A percentile compares a stretch with the other conserved stretches of the same genome.
These are phyloP conservation scores for Zeus faber DNA, from an alignment of 2,113 vertebrate species.

Conservation along the genomic window DNA sequence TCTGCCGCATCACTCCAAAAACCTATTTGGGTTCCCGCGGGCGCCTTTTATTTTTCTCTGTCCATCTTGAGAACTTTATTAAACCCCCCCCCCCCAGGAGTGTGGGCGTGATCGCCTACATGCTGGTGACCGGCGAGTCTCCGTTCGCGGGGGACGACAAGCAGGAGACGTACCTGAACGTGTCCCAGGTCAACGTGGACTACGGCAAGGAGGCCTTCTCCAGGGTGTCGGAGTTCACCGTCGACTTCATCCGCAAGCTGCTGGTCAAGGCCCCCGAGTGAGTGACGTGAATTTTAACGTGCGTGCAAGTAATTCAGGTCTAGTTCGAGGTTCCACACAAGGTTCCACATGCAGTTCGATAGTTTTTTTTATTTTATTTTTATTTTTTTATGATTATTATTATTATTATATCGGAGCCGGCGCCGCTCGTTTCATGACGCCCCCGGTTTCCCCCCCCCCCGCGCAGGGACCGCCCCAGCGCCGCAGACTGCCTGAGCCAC, in stretches of 20 bases:
- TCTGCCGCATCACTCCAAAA: no score
- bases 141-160: constrained; percentile 90
- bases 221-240: constrained; percentile 86
- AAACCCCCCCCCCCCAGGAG: no score
- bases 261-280: constrained; percentile 92
- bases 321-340: no score
- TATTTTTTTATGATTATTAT: no score
- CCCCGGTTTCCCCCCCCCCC: no score
- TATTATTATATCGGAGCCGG: no score
- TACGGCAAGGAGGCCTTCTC: constrained; percentile 87
- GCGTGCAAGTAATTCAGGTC: no score
- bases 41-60: no score
- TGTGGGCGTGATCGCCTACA: constrained; percentile 91
- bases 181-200: constrained; percentile 95
- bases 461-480: constrained; percentile 85
- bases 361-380: no score
- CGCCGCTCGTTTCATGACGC: no score
- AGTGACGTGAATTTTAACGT: constrained; percentile 67
- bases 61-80: no score
- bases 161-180: constrained; percentile 96
- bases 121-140: constrained; percentile 92
- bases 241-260: constrained; percentile 91
- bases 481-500: constrained; percentile 86
- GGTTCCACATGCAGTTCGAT: not conserved
- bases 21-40: no score